Evolutionary conservation across 2,113 vertebrate genomes (phyloP), one percentile per base, ranked within the genome.

Genomic region (Pseudorectes ferrugineus): DNA sequence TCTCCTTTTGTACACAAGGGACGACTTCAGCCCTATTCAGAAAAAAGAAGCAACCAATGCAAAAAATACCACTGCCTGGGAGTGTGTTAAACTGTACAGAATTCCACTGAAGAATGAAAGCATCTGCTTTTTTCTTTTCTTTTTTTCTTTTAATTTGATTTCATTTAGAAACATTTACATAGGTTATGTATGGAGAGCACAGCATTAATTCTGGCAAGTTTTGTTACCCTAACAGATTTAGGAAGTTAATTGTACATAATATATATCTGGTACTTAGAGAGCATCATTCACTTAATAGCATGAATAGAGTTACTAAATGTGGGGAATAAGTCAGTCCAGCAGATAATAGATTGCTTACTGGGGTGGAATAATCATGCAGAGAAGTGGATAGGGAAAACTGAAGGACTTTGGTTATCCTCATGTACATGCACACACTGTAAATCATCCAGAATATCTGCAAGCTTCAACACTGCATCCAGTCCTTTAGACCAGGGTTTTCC

Each of bases 111-210:
- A 51, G 18, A 79, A 63, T 57, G 10, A 78, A 85, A 67, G 2
- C 0, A 0, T 4, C 7, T 23, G 35, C 13, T 54, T 66, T 12
- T 51, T 23, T 10, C 5, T 54, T 54, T 22, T 3, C 6, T 16
- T 7, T 31, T 21, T 29, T 18, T 26, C 22, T 28, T 26, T 38
- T 0, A 13, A 21, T 24, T 78, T 65, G 0, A 4, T 61, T 68
- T 90, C 1, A 35, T 83, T 57, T 71, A 79, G 57, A 83, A 82
- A 49, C 19, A 38, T 57, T 77, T 74, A 46, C 40, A 17, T 24
- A 65, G 11, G 22, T 65, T 52, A 40, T 43, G 22, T 65, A 51
- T 14, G 8, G 28, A 87, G 14, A 92, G 7, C 10, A 68, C 9
- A 68, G 12, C 40, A 82, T 49, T 82, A 49, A 65, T 68, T 92